Base-by-base conservation (phyloP, 2,797 vertebrate genomes). In the Bradypodion ventrale region DNA sequence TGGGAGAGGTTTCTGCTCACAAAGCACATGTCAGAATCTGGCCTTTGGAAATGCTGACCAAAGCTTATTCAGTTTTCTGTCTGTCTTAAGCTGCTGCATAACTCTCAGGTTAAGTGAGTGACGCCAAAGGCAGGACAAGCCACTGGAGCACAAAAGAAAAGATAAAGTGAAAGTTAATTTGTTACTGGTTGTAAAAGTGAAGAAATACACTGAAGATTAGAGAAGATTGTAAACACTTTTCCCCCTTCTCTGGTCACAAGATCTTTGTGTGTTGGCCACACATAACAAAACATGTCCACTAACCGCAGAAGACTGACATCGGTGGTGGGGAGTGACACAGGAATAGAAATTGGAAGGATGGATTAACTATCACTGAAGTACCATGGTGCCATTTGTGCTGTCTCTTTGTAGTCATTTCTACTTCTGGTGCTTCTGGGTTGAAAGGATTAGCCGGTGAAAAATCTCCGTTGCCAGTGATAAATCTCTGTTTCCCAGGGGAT, bases 91-190 rank as follows among this genome's bases (percentile, higher is more conserved):
- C 70, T 63, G 74, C 21, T 73, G 63, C 59, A 78, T 70, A 49
- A 2, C 60, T 78, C 1, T 35, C 59, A 74, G 40, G 70, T 83
- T 68, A 88, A 88, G 65, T 66, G 83, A 75, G 72, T 75, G 80
- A 89, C 83, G 56, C 75, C 69, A 82, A 83, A 89, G 73, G 44
- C 88, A 86, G 42, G 23, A 65, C n/a, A 70, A 87, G 78, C 82
- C 87, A 42, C 32, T 0, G 0, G 52, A 86, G 83, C 84, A 90
- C 82, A 84, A 49, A 6, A 87, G 84, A 70, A 56, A 85, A 2
- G 35, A 87, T 83, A 85, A 92, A 90, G 85, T 87, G 89, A 93
- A 92, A 94, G 88, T 91, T 89, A 87, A 75, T 85, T 90, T 91
- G 90, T 88, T 73, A 40, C 69, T n/a, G 75, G 83, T 74, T 87